Percentiles rank a stretch among this genome's conserved stretches.
phyloP scores from a whole-genome alignment of 2,888 invertebrate genomes.

The Trichogramma dendrolimi region DNA sequence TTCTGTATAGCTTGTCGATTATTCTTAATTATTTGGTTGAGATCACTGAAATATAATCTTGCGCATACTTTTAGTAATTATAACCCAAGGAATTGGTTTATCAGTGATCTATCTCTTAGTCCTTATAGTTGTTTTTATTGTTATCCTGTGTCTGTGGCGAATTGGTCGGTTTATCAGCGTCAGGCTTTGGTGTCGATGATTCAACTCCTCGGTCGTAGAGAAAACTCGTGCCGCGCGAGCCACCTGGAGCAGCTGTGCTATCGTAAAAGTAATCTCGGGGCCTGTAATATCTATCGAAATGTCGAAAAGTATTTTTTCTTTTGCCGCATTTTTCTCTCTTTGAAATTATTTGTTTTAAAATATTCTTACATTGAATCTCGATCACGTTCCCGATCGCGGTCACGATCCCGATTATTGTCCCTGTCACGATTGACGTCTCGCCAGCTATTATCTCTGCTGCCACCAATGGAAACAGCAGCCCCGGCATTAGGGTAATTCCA shows the following conservation, averaged over 20 bases:
- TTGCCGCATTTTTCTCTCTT: background rate
- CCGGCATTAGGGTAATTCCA: conserved; percentile 39
- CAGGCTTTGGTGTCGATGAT: conserved; percentile 42
- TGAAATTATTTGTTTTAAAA: background rate
- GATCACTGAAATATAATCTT: too few species aligned
- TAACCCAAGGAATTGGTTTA: too few species aligned
- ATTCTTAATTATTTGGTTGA: too few species aligned
- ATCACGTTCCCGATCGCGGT: conserved; percentile 16
- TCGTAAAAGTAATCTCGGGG: conserved; percentile 47
- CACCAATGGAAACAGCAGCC: conserved; percentile 7
- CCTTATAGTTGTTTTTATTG: conserved; percentile 42
- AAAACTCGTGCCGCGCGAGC: conserved; percentile 42
- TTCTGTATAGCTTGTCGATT: too few species aligned
- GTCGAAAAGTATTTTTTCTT: background rate
- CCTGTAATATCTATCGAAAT: conserved; percentile 40
- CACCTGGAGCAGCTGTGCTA: conserved; percentile 43
- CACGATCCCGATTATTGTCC: conserved; percentile 32
- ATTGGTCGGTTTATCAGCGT: conserved; percentile 43
- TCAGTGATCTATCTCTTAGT: conserved; percentile 31
- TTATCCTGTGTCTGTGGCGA: conserved; percentile 41
- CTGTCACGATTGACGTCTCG: conserved; percentile 39
- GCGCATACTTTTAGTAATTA: too few species aligned
- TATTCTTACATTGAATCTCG: conserved; percentile 17
- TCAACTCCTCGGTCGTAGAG: conserved; percentile 44
- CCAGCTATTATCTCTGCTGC: conserved; percentile 38